Evolutionary conservation across 1,140 invertebrate species (phyloP), one percentile per base, ranked within the genome.

Genomic region (Drosophila rufa): DNA sequence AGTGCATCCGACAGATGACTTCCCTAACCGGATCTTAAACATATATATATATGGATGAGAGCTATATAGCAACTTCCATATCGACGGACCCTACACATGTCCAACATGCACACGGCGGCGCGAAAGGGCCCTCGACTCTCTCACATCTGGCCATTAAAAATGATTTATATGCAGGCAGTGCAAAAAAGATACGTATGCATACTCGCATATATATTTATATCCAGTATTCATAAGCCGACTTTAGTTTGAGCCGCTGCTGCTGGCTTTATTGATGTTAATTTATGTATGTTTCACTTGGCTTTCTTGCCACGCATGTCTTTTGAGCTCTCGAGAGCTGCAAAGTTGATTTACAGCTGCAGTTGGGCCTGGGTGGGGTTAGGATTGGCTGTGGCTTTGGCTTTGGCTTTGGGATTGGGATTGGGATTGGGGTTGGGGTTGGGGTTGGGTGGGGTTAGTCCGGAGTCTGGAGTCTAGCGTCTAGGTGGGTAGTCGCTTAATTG

Each of bases 201-300:
- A 84, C 33, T 36, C 33, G 33, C 19, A 62, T 51, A 55, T 56
- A 64, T 55, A n/a, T 17, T 25, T 58, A 58, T 66, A 66, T 53
- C 62, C 67, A 78, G 76, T 85, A 85, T 85, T 85, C 84, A 85
- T 85, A 85, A 79, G 79, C 80, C 77, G 67, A 73, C 61, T 74
- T 77, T 84, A 80, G 67, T 77, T 81, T 83, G 78, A 75, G 65
- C 59, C 27, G 59, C 59, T 17, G 64, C 56, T 59, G 69, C 59
- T 78, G 80, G 62, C 74, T 81, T 81, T 85, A 85, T 85, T 86
- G 84, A 85, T 86, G 82, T 82, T 85, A 85, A 85, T 85, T 85
- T 85, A 85, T 85, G 82, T 83, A 71, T 79, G 79, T 69, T 84
- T 80, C 79, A 60, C 82, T 61, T 74, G 81, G 82, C 82, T 76